These are phyloP conservation scores for Sandelia bainsii DNA, from an alignment of 2,797 vertebrate genomes.

Conservation along the genomic window DNA sequence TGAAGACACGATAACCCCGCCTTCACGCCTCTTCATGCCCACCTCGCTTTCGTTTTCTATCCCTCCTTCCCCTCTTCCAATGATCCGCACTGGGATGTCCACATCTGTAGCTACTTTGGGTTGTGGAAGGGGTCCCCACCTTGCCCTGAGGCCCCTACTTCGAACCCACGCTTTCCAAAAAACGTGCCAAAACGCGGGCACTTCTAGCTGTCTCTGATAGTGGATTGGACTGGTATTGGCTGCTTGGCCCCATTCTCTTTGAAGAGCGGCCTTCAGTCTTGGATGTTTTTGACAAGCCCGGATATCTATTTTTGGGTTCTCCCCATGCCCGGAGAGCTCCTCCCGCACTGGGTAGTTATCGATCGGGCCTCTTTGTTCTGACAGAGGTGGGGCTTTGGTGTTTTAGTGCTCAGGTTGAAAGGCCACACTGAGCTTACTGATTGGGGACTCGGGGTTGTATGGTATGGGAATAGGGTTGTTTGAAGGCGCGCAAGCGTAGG, in stretches of 20 bases:
- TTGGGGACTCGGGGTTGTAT: constrained; percentile 79
- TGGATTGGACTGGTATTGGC: constrained; percentile 79
- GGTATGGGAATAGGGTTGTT: constrained; percentile 81
- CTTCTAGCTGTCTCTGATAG: constrained; percentile 74
- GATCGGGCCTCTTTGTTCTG: constrained; percentile 84
- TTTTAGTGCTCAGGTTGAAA: constrained; percentile 78
- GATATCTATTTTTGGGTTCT: constrained; percentile 86
- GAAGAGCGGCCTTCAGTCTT: constrained; percentile 83
- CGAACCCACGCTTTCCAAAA: constrained; percentile 84
- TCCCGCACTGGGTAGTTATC: constrained; percentile 81
- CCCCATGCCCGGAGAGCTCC: constrained; percentile 82
- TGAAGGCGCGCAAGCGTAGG: constrained; percentile 76
- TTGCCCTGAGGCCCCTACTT: constrained; percentile 79
- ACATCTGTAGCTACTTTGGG: constrained; percentile 83
- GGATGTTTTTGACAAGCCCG: constrained; percentile 83
- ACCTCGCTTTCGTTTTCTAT: constrained; percentile 76
- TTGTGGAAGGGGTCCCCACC: constrained; percentile 83
- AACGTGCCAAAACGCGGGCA: constrained; percentile 80
- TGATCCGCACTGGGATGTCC: constrained; percentile 81
- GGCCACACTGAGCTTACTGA: constrained; percentile 89
- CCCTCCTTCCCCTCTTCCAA: constrained; percentile 70
- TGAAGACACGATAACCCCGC: constrained; percentile 84
- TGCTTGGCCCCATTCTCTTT: constrained; percentile 83
- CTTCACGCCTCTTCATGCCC: constrained; percentile 83
- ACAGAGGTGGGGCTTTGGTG: constrained; percentile 81